phyloP scores from a whole-genome alignment of 2,797 vertebrate species.

The Pantherophis vulpinus region DNA sequence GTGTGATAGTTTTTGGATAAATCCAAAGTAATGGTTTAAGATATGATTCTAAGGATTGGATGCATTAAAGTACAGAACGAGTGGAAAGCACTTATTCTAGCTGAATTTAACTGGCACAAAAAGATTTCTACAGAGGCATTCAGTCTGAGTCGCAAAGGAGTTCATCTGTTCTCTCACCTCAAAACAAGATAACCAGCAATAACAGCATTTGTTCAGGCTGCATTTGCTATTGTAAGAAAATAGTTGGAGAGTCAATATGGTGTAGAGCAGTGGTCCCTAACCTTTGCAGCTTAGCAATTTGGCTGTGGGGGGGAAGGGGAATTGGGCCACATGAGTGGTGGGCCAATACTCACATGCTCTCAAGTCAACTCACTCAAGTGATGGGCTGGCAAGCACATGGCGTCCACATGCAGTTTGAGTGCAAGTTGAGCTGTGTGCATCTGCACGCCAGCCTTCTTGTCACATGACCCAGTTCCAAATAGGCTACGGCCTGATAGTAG shows the following conservation, averaged over 20 bases:
- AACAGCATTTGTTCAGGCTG: neutral
- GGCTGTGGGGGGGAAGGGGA: neutral
- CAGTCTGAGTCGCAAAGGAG: neutral
- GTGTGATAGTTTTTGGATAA: neutral
- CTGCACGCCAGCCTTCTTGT: accelerated
- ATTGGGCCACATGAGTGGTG: neutral
- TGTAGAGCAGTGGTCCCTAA: neutral
- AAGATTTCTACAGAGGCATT: neutral
- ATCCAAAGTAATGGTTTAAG: neutral
- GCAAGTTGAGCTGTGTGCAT: neutral
- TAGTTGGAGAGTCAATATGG: neutral
- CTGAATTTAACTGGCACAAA: neutral
- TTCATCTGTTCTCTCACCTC: neutral
- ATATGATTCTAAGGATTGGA: neutral
- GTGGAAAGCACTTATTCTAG: neutral
- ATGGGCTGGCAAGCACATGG: accelerated
- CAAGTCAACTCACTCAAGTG: neutral
- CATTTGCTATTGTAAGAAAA: neutral
- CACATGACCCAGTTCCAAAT: neutral
- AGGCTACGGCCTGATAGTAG: neutral
- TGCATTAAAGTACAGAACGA: neutral
- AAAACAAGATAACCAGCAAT: neutral
- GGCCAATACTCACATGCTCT: neutral
- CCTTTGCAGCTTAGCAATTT: neutral
- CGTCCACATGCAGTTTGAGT: accelerated